Evolutionary conservation across 64 coral and sea anemone genomes (phyloP).

Genomic region (Porites australiensis): DNA sequence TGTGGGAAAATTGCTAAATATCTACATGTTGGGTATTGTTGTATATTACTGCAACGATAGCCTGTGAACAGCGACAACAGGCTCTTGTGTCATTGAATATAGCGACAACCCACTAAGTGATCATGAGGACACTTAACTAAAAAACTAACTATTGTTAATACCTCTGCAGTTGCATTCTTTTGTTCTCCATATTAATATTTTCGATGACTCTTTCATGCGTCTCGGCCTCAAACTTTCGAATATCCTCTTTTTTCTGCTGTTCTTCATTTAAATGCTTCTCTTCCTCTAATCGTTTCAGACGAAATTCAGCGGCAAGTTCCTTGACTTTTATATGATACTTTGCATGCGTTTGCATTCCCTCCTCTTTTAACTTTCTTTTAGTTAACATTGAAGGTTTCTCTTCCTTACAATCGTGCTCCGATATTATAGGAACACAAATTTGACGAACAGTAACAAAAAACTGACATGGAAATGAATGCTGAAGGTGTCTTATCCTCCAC

Average conservation of each 20-base stretch:
- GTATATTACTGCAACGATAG: too few relatives aligned
- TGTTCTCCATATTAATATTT: conserved; percentile 76
- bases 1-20: too few relatives aligned
- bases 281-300: conserved; percentile 68
- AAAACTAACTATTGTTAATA: background rate
- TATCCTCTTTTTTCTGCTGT: conserved; percentile 77
- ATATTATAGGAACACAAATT: conserved; percentile 6
- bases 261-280: conserved; percentile 55
- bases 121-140: too few relatives aligned
- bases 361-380: conserved; percentile 45
- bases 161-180: conserved; percentile 64
- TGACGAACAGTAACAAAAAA: background rate
- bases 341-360: conserved; percentile 49
- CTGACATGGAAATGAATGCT: background rate
- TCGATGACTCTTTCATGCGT: conserved; percentile 73
- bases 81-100: too few relatives aligned
- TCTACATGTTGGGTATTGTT: too few relatives aligned
- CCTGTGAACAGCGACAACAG: too few relatives aligned
- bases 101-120: too few relatives aligned
- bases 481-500: background rate
- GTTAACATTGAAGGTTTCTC: conserved; percentile 8
- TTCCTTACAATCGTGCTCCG: background rate
- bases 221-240: conserved; percentile 60
- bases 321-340: conserved; percentile 62
- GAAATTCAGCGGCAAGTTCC: conserved; percentile 64